Evolutionary conservation across 2,797 vertebrate genomes (phyloP).

Genomic region (Coregonus sp.): DNA sequence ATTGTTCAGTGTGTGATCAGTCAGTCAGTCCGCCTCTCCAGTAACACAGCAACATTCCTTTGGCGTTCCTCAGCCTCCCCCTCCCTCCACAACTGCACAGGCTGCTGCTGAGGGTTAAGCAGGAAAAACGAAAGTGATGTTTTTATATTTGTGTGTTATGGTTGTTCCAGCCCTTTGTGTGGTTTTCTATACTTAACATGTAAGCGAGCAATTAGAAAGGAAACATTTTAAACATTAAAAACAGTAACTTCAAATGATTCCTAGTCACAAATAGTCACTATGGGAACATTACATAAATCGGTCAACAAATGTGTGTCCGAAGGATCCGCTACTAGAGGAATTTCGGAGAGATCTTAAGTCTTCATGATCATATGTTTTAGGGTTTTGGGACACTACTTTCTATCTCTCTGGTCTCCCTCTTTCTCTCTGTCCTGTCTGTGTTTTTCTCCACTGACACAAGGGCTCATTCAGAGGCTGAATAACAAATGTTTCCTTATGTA

Average conservation of each 20-base stretch:
- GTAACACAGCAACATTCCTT: conserved; percentile 37
- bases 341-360: neutral
- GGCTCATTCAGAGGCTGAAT: conserved; percentile 3
- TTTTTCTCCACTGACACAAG: conserved; percentile 6
- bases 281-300: neutral
- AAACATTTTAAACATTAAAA: too few species aligned
- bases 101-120: neutral
- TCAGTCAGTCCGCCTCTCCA: conserved; percentile 10
- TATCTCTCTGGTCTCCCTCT: neutral
- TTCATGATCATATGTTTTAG: neutral
- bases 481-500: conserved; percentile 16
- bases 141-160: neutral
- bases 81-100: neutral
- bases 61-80: conserved; percentile 24
- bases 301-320: neutral
- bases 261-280: neutral
- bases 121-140: neutral
- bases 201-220: neutral
- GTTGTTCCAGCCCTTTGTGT: neutral
- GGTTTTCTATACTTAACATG: neutral
- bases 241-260: too few species aligned
- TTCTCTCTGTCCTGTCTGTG: conserved; percentile 3
- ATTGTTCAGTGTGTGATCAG: conserved; percentile 22
- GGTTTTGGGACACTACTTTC: neutral
- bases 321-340: too few species aligned